These are phyloP conservation scores for Archegozetes longisetosus DNA, from an alignment of 1,140 invertebrate species.

Conservation along the genomic window DNA sequence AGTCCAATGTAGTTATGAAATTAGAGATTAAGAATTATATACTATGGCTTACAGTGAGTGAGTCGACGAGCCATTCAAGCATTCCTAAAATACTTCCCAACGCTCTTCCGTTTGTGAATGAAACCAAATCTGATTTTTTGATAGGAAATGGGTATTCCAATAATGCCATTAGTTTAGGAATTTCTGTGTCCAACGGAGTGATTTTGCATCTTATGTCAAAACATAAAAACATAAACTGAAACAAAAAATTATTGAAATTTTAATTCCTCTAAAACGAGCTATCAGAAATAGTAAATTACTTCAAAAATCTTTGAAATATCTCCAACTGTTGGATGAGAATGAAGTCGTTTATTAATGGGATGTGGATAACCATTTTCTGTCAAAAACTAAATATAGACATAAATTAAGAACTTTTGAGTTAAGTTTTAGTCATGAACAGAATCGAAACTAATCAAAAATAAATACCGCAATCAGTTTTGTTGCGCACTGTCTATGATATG, in stretches of 20 bases:
- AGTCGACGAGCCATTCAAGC: background rate
- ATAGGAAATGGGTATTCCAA: conserved; percentile 8
- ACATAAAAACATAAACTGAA: background rate
- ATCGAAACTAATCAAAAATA: background rate
- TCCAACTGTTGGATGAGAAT: background rate
- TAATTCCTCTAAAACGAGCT: too few relatives aligned
- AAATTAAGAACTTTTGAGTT: too few relatives aligned
- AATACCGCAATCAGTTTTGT: background rate
- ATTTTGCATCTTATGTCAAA: background rate
- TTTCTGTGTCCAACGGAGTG: background rate
- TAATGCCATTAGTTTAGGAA: conserved; percentile 3
- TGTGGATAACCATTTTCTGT: background rate
- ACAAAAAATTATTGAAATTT: too few relatives aligned
- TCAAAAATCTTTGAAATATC: background rate
- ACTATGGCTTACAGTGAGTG: too few relatives aligned
- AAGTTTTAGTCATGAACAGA: too few relatives aligned
- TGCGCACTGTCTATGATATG: background rate
- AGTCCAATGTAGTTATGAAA: background rate
- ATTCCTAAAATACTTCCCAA: conserved; percentile 4
- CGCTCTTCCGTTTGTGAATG: conserved; percentile 2
- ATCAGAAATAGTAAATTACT: too few relatives aligned
- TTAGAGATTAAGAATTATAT: background rate
- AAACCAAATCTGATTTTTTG: conserved; percentile 4
- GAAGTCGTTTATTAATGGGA: background rate
- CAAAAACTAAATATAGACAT: too few relatives aligned